Conservation (phyloP, 1,140 invertebrate genomes). For the Parapsyche elsis region DNA sequence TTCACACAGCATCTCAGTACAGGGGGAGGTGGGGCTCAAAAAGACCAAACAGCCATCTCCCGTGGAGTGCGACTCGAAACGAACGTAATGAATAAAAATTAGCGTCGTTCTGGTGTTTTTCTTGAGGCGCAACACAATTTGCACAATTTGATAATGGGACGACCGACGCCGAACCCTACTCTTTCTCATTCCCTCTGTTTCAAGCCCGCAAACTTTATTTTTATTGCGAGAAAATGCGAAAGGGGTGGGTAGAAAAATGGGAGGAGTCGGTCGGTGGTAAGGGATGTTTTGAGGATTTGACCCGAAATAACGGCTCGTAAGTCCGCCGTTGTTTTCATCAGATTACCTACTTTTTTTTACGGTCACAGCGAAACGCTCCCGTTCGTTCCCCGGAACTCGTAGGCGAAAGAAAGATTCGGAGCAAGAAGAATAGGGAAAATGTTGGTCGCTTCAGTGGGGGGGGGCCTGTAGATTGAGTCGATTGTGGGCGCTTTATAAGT, state of each 20-base stretch:
- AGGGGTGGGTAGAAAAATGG: neutral
- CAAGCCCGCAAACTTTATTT: neutral
- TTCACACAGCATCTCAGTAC: neutral
- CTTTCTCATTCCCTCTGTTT: too few relatives aligned
- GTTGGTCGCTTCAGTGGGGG: too few relatives aligned
- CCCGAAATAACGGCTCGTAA: neutral
- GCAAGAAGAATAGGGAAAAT: too few relatives aligned
- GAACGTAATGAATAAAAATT: constrained; percentile 21
- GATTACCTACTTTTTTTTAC: too few relatives aligned
- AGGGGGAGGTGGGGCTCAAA: too few relatives aligned
- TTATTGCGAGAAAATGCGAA: constrained; percentile 13
- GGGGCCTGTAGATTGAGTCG: too few relatives aligned
- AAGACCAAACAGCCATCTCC: too few relatives aligned
- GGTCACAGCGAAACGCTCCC: too few relatives aligned
- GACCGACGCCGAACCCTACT: neutral
- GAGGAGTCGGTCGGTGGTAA: neutral
- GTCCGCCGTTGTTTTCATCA: neutral
- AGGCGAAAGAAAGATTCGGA: too few relatives aligned
- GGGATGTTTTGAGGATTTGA: neutral
- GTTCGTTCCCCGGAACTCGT: too few relatives aligned
- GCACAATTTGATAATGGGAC: constrained; percentile 24
- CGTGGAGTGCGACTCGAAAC: neutral
- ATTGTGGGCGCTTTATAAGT: too few relatives aligned
- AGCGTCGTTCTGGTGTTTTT: constrained; percentile 14
- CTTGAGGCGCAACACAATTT: constrained; percentile 9